These are phyloP conservation scores for Phrynosoma platyrhinos DNA, from an alignment of 2,113 vertebrate genomes.

Conservation along the genomic window DNA sequence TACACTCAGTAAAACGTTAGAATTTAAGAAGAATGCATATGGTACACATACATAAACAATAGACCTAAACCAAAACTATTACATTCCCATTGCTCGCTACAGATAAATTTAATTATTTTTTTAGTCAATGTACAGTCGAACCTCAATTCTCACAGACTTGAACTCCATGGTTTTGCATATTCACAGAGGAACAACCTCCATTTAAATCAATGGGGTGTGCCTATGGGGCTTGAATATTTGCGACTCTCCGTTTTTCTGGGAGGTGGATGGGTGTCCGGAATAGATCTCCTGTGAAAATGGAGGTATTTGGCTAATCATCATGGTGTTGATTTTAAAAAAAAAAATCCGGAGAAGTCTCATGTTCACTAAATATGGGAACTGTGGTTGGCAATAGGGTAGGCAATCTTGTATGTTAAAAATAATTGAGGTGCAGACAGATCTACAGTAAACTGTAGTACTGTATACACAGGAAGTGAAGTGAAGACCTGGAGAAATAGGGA, in stretches of 20 bases:
- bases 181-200: too few relatives aligned
- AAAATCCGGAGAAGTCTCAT: too few relatives aligned
- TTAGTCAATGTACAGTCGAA: too few relatives aligned
- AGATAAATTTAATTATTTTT: background rate
- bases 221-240: too few relatives aligned
- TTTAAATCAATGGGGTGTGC: too few relatives aligned
- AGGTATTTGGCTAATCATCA: background rate
- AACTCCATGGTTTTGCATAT: too few relatives aligned
- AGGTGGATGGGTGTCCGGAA: too few relatives aligned
- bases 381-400: background rate
- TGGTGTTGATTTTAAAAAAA: background rate
- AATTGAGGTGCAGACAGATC: background rate
- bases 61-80: background rate
- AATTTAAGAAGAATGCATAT: background rate
- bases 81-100: background rate
- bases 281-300: too few relatives aligned
- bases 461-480: background rate
- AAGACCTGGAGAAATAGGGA: background rate
- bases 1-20: background rate
- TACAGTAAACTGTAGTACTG: background rate
- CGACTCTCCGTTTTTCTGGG: too few relatives aligned
- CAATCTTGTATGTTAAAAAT: background rate
- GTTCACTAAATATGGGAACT: background rate
- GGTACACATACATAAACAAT: background rate
- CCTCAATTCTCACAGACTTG: too few relatives aligned